These are phyloP conservation scores for Capreolus pygargus DNA, from an alignment of 2,113 vertebrate species.

Conservation along the genomic window DNA sequence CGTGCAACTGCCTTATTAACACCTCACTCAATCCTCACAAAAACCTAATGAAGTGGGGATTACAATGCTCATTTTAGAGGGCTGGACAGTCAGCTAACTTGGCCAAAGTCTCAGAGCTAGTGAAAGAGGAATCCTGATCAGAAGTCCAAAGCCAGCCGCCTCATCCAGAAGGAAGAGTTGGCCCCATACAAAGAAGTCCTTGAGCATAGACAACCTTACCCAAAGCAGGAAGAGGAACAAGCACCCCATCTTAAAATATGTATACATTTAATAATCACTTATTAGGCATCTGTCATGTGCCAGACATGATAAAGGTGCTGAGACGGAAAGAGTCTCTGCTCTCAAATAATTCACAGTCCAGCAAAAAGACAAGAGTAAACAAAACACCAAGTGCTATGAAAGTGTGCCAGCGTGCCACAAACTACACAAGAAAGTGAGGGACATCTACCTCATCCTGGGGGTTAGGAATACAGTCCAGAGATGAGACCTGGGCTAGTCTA, in stretches of 20 bases:
- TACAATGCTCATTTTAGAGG: background rate
- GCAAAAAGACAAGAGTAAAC: background rate
- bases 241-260: background rate
- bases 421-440: background rate
- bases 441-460: fast-evolving
- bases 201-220: background rate
- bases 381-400: background rate
- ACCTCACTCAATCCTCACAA: too few relatives aligned
- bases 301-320: background rate
- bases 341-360: background rate
- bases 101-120: background rate
- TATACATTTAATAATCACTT: background rate
- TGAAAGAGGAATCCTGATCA: background rate
- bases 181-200: background rate
- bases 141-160: background rate
- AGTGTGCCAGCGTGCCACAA: too few relatives aligned
- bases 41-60: background rate
- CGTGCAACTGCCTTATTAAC: background rate
- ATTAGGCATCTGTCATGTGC: background rate
- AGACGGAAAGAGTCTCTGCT: background rate
- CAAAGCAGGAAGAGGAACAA: background rate
- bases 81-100: background rate
- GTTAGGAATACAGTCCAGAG: background rate
- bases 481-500: background rate
- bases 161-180: background rate